Conservation (phyloP, 1,140 invertebrate genomes). For the Bradynema listronoti region DNA sequence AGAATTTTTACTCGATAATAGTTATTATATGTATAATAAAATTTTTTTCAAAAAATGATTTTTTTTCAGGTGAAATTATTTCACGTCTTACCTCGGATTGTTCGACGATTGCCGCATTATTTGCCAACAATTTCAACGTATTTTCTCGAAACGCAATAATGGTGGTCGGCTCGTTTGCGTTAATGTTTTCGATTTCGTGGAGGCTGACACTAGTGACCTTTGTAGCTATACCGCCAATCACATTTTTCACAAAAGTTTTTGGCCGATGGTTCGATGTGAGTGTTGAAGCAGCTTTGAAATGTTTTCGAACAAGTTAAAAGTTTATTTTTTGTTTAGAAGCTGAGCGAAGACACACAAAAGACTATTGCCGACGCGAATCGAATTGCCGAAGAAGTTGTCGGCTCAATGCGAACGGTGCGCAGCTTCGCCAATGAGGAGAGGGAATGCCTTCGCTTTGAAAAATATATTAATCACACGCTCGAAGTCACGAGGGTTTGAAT, state of each 20-base stretch:
- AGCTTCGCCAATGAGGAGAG: slow-evolving; percentile 36
- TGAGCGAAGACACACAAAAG: slow-evolving; percentile 49
- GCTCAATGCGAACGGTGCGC: slow-evolving; percentile 19
- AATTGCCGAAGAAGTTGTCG: slow-evolving; percentile 53
- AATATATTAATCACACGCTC: slow-evolving; percentile 29
- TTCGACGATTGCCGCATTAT: no score
- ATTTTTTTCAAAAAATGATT: no score
- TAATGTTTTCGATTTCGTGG: slow-evolving; percentile 60
- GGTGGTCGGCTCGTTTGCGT: slow-evolving; percentile 54
- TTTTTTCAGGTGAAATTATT: slow-evolving; percentile 32
- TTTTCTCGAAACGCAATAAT: slow-evolving; percentile 53
- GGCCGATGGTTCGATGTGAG: slow-evolving; percentile 55
- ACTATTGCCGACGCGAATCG: slow-evolving; percentile 57
- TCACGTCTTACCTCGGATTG: no score
- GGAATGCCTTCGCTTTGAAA: slow-evolving; percentile 35
- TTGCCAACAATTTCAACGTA: no score
- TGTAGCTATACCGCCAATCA: slow-evolving; percentile 58
- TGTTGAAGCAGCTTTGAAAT: neutral
- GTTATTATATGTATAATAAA: neutral
- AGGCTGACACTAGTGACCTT: slow-evolving; percentile 58
- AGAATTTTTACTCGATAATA: neutral
- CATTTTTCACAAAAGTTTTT: slow-evolving; percentile 59
- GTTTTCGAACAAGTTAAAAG: neutral
- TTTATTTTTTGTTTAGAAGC: slow-evolving; percentile 23
- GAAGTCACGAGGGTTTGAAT: slow-evolving; percentile 17